Conservation (phyloP, 2,888 invertebrate species). For the Tetramorium bicarinatum region DNA sequence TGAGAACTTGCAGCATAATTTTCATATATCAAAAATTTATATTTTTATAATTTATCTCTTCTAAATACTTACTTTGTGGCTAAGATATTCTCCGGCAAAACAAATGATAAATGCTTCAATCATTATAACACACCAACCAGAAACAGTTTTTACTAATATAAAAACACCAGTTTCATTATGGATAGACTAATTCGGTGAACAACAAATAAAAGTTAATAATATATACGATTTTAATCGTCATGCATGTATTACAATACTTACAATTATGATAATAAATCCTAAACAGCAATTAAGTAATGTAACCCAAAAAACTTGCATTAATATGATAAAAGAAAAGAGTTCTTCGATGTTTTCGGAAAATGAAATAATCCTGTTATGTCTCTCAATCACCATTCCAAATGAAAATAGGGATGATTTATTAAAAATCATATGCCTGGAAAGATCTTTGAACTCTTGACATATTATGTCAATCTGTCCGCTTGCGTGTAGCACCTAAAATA, state of each 20-base stretch:
- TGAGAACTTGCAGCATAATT: too few species aligned
- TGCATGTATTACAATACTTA: constrained; percentile 38
- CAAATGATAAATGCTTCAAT: constrained; percentile 62
- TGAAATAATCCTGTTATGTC: constrained; percentile 35
- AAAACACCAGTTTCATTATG: constrained; percentile 10
- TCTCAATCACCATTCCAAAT: constrained; percentile 34
- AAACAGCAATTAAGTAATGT: constrained; percentile 61
- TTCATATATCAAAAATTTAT: neutral
- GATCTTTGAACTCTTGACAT: neutral
- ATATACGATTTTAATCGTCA: neutral
- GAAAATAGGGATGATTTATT: neutral
- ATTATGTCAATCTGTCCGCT: constrained; percentile 52
- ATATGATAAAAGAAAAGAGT: constrained; percentile 32
- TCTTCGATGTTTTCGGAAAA: neutral
- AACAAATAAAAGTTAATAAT: neutral
- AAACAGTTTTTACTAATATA: constrained; percentile 53
- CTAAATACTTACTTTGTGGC: constrained; percentile 53
- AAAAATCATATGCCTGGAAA: neutral
- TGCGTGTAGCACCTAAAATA: constrained; percentile 47
- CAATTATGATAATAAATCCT: constrained; percentile 63
- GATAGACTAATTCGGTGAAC: constrained; percentile 52
- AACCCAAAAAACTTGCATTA: constrained; percentile 64
- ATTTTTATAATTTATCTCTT: neutral
- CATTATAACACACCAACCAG: constrained; percentile 44
- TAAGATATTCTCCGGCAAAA: constrained; percentile 65